A percentile compares a stretch with the other conserved stretches of the same genome.
phyloP scores from a whole-genome alignment of 2,888 invertebrate genomes.

The Drosophila pegasa region DNA sequence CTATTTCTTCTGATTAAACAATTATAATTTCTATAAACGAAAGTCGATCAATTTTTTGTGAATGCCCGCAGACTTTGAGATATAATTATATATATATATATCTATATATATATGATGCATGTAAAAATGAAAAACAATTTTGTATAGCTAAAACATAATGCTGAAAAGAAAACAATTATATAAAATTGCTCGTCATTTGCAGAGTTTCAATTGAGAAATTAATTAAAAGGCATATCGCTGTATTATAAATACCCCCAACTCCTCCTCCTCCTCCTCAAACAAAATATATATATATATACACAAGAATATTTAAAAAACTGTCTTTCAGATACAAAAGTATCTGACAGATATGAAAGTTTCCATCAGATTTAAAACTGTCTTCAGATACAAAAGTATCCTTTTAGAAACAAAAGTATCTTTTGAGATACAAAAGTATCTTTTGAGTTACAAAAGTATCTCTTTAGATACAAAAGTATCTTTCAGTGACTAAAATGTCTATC shows the following conservation, averaged over 20 bases:
- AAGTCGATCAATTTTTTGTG: slow-evolving; percentile 31
- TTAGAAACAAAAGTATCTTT: too few species aligned
- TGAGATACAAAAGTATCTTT: too few species aligned
- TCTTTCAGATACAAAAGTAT: slow-evolving; percentile 25
- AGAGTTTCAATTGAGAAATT: slow-evolving; percentile 58
- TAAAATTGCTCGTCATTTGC: slow-evolving; percentile 42
- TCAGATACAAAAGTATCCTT: slow-evolving; percentile 38
- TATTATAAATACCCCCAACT: slow-evolving; percentile 70
- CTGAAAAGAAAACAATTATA: slow-evolving; percentile 51
- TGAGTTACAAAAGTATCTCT: too few species aligned
- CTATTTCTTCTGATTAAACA: slow-evolving; percentile 11
- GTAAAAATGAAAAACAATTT: slow-evolving; percentile 32
- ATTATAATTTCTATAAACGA: slow-evolving; percentile 1
- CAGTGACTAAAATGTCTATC: slow-evolving; percentile 34
- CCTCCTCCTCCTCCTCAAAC: background rate
- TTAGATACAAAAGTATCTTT: slow-evolving; percentile 4
- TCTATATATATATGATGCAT: slow-evolving; percentile 12
- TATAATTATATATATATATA: slow-evolving; percentile 10
- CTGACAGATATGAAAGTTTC: too few species aligned
- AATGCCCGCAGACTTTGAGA: slow-evolving; percentile 45
- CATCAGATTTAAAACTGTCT: too few species aligned
- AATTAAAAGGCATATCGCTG: slow-evolving; percentile 78
- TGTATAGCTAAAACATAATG: slow-evolving; percentile 47
- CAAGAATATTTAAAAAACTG: slow-evolving; percentile 49
- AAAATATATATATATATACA: too few species aligned